Evolutionary conservation across 2,888 invertebrate genomes (phyloP).

Genomic region (Parochlus steinenii): DNA sequence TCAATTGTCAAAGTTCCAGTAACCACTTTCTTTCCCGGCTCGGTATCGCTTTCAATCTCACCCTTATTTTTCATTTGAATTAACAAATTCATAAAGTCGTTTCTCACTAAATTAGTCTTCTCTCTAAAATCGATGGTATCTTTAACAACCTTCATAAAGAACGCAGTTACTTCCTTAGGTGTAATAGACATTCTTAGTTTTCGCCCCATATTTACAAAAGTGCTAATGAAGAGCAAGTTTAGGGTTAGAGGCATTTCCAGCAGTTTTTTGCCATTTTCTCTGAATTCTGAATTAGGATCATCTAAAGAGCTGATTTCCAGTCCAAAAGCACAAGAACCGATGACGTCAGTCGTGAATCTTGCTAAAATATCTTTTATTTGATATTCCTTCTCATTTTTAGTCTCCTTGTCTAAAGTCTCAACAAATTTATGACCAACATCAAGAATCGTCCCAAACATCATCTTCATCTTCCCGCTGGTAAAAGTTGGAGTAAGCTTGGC

Average conservation of each 20-base stretch:
- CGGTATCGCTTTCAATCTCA: no score
- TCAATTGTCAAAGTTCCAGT: constrained; percentile 33
- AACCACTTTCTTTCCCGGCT: no score
- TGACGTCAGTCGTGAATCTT: constrained; percentile 15
- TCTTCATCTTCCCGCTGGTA: constrained; percentile 18
- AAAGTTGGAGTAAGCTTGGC: constrained; percentile 16
- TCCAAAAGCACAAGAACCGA: constrained; percentile 24
- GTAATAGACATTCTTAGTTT: constrained; percentile 18
- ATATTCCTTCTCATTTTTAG: constrained; percentile 6
- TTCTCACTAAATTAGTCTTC: constrained; percentile 19
- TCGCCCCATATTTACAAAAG: neutral
- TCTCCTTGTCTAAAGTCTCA: constrained; percentile 8
- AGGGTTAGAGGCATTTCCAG: constrained; percentile 10
- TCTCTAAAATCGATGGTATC: constrained; percentile 33
- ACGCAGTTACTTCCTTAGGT: constrained; percentile 23
- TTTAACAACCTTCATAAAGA: constrained; percentile 32
- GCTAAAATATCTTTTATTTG: constrained; percentile 15
- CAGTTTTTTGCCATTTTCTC: constrained; percentile 14
- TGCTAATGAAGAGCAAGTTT: neutral
- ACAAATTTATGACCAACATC: constrained; percentile 17
- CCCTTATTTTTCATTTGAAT: no score
- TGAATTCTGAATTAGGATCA: constrained; percentile 20
- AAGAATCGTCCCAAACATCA: constrained; percentile 20
- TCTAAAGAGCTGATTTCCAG: constrained; percentile 18
- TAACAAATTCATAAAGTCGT: neutral